Evolutionary conservation across 2,113 vertebrate genomes (phyloP).

Genomic region (Datnioides undecimradiatus): DNA sequence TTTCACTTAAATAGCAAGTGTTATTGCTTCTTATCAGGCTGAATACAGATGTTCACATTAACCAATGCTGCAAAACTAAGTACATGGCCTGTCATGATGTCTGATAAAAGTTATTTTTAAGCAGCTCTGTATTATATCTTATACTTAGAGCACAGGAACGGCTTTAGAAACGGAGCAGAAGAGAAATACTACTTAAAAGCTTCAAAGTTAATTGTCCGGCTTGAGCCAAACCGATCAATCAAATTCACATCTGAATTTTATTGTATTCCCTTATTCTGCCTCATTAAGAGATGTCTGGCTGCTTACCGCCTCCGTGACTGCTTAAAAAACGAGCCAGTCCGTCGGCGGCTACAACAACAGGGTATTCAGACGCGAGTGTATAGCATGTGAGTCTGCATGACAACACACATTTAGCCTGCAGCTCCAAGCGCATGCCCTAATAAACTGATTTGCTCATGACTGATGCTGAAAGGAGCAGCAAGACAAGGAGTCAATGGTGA

Average conservation of each 20-base stretch:
- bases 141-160: not conserved
- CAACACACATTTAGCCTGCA: constrained; percentile 58
- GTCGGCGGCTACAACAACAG: constrained; percentile 18
- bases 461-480: constrained; percentile 34
- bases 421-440: constrained; percentile 70
- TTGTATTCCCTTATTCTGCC: not conserved
- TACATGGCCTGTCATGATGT: not conserved
- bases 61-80: not conserved
- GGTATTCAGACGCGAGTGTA: constrained; percentile 17
- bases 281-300: not conserved
- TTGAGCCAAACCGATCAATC: constrained; percentile 1
- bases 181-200: not conserved
- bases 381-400: constrained; percentile 65
- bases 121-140: no score
- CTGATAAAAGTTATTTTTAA: not conserved
- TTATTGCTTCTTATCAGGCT: not conserved
- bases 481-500: constrained; percentile 12
- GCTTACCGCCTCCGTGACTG: not conserved
- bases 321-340: not conserved
- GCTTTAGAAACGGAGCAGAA: not conserved
- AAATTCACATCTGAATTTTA: not conserved
- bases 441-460: constrained; percentile 61
- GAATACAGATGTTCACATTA: not conserved
- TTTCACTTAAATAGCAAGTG: not conserved
- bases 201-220: not conserved